These are phyloP conservation scores for Decapterus maruadsi DNA, from an alignment of 2,797 vertebrate genomes.

Conservation along the genomic window DNA sequence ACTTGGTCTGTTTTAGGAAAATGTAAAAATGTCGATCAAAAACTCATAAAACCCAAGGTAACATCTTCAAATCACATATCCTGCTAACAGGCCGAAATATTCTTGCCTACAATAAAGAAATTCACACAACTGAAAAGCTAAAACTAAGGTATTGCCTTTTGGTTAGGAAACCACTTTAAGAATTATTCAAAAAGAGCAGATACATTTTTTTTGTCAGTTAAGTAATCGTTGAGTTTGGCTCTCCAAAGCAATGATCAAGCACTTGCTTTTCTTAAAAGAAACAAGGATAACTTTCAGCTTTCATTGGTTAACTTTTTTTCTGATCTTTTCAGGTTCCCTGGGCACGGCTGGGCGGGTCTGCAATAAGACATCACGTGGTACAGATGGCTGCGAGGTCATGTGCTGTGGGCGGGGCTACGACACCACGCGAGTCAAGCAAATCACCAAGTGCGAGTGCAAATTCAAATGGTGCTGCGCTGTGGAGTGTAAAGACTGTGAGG, in stretches of 20 bases:
- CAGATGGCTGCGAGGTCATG: conserved; percentile 98
- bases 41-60: no score
- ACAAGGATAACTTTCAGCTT: background rate
- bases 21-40: no score
- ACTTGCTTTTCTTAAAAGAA: background rate
- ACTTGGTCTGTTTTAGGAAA: background rate
- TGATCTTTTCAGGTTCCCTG: conserved; percentile 88
- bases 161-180: background rate
- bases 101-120: background rate
- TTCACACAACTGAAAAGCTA: background rate
- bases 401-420: conserved; percentile 98
- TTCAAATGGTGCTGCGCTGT: conserved; percentile 99
- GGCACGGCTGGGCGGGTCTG: conserved; percentile 96
- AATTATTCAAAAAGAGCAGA: background rate
- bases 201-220: background rate
- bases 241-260: background rate
- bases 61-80: no score
- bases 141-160: background rate
- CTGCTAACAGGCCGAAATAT: no score
- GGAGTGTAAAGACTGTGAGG: conserved; percentile 97
- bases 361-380: conserved; percentile 93
- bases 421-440: conserved; percentile 93
- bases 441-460: conserved; percentile 99
- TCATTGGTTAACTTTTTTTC: conserved; percentile 1
- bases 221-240: conserved; percentile 1